phyloP scores from a whole-genome alignment of 2,797 vertebrate species.

The Myotis daubentonii region DNA sequence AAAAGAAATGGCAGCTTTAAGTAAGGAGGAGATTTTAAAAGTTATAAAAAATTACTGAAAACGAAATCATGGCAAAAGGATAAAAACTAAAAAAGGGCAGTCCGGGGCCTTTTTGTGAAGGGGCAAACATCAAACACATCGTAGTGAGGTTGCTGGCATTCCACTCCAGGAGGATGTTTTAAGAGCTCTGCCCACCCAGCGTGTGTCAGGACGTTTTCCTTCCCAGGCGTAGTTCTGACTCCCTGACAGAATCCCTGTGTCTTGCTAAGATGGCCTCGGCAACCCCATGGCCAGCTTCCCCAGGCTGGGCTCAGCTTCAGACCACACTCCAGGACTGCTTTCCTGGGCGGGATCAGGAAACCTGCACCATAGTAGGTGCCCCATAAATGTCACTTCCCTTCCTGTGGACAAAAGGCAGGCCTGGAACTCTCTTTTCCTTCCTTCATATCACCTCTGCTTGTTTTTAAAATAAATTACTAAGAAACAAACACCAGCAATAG shows the following conservation, averaged over 20 bases:
- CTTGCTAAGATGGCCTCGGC: background rate
- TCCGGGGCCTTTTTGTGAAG: background rate
- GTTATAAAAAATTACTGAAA: background rate
- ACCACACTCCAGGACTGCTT: background rate
- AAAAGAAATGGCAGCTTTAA: background rate
- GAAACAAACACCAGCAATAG: background rate
- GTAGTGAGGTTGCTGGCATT: background rate
- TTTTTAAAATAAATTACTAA: conserved; percentile 47
- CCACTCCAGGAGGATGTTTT: background rate
- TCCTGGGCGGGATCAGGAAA: background rate
- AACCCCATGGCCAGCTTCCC: background rate
- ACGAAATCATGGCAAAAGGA: conserved; percentile 6
- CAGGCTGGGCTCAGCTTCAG: background rate
- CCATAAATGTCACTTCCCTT: background rate
- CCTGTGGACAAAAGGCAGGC: background rate
- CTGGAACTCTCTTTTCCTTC: conserved; percentile 22
- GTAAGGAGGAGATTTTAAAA: background rate
- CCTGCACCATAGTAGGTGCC: background rate
- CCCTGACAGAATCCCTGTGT: background rate
- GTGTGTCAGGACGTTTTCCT: background rate
- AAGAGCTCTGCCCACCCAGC: background rate
- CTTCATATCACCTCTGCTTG: conserved; percentile 1
- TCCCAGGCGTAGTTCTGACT: background rate
- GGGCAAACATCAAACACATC: background rate
- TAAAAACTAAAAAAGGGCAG: background rate